Conservation (phyloP, 2,888 invertebrate genomes). For the Netelia melanura region DNA sequence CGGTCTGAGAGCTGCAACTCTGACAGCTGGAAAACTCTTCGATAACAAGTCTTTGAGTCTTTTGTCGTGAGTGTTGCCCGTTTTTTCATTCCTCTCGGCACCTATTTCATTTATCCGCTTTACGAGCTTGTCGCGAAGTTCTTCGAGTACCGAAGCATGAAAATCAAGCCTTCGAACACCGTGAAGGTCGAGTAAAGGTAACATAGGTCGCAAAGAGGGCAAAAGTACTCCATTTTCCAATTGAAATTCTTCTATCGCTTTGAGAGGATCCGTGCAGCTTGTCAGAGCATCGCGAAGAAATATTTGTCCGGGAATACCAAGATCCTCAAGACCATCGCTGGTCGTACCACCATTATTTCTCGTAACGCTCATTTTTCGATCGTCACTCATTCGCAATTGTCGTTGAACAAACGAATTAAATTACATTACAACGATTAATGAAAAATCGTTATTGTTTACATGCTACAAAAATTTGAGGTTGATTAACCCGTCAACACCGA, state of each 20-base stretch:
- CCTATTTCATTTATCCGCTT: slow-evolving; percentile 94
- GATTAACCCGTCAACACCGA: not conserved
- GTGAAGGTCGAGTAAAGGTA: slow-evolving; percentile 97
- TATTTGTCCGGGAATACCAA: slow-evolving; percentile 95
- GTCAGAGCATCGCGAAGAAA: slow-evolving; percentile 95
- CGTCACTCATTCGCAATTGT: not conserved
- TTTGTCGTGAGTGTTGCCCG: slow-evolving; percentile 90
- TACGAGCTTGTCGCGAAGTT: slow-evolving; percentile 86
- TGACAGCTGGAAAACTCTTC: slow-evolving; percentile 97
- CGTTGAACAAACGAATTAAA: not conserved
- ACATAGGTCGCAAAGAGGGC: slow-evolving; percentile 96
- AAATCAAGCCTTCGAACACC: slow-evolving; percentile 97
- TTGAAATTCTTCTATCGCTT: slow-evolving; percentile 99
- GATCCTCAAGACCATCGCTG: slow-evolving; percentile 91
- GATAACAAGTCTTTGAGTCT: slow-evolving; percentile 95
- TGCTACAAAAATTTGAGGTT: not conserved
- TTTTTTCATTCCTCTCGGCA: slow-evolving; percentile 86
- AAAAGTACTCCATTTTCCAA: slow-evolving; percentile 96
- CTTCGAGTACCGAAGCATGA: slow-evolving; percentile 96
- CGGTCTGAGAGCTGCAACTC: slow-evolving; percentile 95
- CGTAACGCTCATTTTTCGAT: slow-evolving; percentile 76
- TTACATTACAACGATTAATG: not conserved
- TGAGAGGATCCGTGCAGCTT: slow-evolving; percentile 97
- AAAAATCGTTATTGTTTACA: slow-evolving; percentile 8
- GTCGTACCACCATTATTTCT: slow-evolving; percentile 80